Conservation (phyloP, 2,113 vertebrate genomes). For the Sitta europaea region DNA sequence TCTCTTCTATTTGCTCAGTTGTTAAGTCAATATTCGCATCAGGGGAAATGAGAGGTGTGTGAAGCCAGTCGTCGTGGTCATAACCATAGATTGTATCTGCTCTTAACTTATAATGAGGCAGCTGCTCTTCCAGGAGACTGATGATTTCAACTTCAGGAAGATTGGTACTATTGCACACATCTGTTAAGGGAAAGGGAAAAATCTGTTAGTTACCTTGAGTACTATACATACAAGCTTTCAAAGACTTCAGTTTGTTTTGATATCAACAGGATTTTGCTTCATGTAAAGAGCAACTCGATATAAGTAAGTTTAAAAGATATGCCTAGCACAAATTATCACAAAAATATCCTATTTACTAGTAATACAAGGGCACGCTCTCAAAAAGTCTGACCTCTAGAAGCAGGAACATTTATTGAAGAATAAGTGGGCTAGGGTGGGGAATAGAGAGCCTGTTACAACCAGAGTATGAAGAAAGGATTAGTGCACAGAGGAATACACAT, state of each 20-base stretch:
- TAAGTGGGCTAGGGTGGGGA: not conserved
- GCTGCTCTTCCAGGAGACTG: slow-evolving; percentile 95
- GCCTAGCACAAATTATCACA: not conserved
- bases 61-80: slow-evolving; percentile 98
- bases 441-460: not conserved
- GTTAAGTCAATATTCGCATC: slow-evolving; percentile 87
- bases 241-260: not conserved
- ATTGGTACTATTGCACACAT: slow-evolving; percentile 98
- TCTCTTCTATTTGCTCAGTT: slow-evolving; percentile 96
- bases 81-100: slow-evolving; percentile 97
- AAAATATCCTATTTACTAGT: not conserved
- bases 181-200: slow-evolving; percentile 62
- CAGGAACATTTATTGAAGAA: not conserved
- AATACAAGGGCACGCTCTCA: not conserved
- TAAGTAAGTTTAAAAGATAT: not conserved
- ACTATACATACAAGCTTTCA: not conserved
- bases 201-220: not conserved
- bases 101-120: slow-evolving; percentile 95
- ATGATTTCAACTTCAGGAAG: slow-evolving; percentile 99
- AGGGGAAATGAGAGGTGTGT: slow-evolving; percentile 90
- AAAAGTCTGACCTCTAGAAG: not conserved
- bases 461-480: not conserved
- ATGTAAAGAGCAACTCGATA: not conserved
- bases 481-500: not conserved
- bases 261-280: not conserved